Conservation (phyloP, 2,797 vertebrate genomes). For the Holocentrus rufus region DNA sequence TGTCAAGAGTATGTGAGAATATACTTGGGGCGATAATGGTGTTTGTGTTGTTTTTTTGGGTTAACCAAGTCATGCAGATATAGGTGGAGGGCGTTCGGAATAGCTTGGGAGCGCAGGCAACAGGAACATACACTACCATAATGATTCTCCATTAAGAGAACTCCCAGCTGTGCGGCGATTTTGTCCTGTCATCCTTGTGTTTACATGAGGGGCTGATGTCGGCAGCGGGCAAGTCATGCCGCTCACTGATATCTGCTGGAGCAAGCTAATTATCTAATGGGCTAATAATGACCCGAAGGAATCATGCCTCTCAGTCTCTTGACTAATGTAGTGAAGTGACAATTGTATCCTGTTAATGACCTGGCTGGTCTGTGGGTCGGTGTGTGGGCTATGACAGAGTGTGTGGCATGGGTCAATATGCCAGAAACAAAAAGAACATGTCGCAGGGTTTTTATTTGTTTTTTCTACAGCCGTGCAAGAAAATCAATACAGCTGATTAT, state of each 20-base stretch:
- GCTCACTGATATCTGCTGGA: conserved; percentile 35
- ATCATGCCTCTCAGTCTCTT: conserved; percentile 39
- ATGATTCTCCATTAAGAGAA: conserved; percentile 13
- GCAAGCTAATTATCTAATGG: conserved; percentile 68
- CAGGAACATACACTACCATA: background rate
- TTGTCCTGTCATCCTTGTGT: conserved; percentile 18
- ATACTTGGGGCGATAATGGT: conserved; percentile 26
- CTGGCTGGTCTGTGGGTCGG: conserved; percentile 39
- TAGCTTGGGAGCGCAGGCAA: too few species aligned
- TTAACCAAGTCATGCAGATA: background rate
- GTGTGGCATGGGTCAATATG: conserved; percentile 42
- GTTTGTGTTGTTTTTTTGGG: background rate
- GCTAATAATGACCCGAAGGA: conserved; percentile 67
- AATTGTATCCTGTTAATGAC: conserved; percentile 61
- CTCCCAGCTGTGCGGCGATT: background rate
- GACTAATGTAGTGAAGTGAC: conserved; percentile 51
- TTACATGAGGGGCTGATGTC: conserved; percentile 43
- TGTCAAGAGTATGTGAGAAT: conserved; percentile 35
- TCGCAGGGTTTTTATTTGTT: too few species aligned
- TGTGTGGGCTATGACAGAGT: conserved; percentile 42
- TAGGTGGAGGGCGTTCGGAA: background rate
- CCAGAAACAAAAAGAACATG: conserved; percentile 56
- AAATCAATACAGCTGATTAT: background rate
- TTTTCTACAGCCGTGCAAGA: too few species aligned
- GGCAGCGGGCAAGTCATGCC: conserved; percentile 27